phyloP scores from a whole-genome alignment of 1,140 invertebrate species.

The Drosophila subpulchrella region DNA sequence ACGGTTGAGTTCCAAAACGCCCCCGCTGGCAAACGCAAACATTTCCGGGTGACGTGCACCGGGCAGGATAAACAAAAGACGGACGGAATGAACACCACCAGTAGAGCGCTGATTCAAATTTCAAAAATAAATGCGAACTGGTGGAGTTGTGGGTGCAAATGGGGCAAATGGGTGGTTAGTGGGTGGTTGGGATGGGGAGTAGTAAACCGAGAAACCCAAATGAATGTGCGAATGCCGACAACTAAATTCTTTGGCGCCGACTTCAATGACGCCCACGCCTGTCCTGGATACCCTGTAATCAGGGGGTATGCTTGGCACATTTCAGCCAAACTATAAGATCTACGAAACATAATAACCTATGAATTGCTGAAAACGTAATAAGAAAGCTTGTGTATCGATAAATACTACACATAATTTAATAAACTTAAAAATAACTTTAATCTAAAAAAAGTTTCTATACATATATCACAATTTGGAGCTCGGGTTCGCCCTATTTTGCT shows the following conservation, averaged over 20 bases:
- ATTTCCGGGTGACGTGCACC: constrained; percentile 58
- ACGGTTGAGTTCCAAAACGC: constrained; percentile 8
- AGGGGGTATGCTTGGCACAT: neutral
- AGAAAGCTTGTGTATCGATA: too few relatives aligned
- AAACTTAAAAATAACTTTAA: too few relatives aligned
- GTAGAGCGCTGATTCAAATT: constrained; percentile 67
- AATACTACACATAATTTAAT: too few relatives aligned
- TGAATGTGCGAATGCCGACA: constrained; percentile 52
- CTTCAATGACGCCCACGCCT: constrained; percentile 7
- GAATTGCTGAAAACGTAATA: too few relatives aligned
- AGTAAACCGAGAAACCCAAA: constrained; percentile 28
- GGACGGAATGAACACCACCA: constrained; percentile 36
- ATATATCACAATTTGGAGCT: too few relatives aligned
- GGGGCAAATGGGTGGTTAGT: constrained; percentile 1
- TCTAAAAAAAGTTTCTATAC: too few relatives aligned
- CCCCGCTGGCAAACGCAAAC: constrained; percentile 38
- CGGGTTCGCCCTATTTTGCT: too few relatives aligned
- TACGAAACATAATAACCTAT: too few relatives aligned
- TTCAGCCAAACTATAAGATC: too few relatives aligned
- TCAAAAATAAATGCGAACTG: constrained; percentile 56
- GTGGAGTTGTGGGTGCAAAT: constrained; percentile 32
- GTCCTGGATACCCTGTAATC: constrained; percentile 22
- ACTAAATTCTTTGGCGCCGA: constrained; percentile 36
- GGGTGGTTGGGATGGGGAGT: neutral
- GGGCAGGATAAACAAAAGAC: constrained; percentile 37